A percentile compares a stretch with the other conserved stretches of the same genome.
phyloP scores from a whole-genome alignment of 2,113 vertebrate species.

The Brienomyrus longianalis region DNA sequence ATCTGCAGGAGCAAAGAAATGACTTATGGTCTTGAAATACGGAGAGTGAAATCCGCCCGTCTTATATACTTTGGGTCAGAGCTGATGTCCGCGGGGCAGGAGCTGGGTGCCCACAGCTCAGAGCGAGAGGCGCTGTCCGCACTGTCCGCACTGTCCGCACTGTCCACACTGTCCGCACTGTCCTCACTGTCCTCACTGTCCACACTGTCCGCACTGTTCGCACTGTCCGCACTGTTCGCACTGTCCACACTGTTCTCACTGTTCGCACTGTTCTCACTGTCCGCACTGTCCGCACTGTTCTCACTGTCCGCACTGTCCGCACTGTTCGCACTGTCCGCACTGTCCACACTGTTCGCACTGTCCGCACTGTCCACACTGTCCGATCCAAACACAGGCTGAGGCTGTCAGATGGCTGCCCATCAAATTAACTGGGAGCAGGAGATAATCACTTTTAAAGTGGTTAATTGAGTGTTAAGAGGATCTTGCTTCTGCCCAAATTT shows the following conservation, averaged over 20 bases:
- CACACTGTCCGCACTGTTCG: too few species aligned
- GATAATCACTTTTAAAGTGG: constrained; percentile 61
- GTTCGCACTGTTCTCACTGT: too few species aligned
- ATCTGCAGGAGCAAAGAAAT: neutral
- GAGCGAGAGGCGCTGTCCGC: neutral
- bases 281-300: too few species aligned
- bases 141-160: too few species aligned
- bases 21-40: neutral
- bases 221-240: neutral
- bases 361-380: neutral
- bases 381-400: constrained; percentile 30
- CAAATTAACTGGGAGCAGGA: constrained; percentile 43
- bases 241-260: too few species aligned
- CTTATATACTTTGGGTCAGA: neutral
- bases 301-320: too few species aligned
- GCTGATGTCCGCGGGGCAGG: neutral
- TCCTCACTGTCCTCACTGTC: too few species aligned
- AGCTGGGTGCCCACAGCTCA: neutral
- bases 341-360: too few species aligned
- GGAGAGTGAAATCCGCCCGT: neutral
- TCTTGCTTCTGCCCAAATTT: constrained; percentile 58
- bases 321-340: too few species aligned
- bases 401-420: constrained; percentile 46
- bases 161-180: too few species aligned
- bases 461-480: constrained; percentile 61